phyloP scores from a whole-genome alignment of 2,888 invertebrate genomes.

The Aproaerema taeniolella region DNA sequence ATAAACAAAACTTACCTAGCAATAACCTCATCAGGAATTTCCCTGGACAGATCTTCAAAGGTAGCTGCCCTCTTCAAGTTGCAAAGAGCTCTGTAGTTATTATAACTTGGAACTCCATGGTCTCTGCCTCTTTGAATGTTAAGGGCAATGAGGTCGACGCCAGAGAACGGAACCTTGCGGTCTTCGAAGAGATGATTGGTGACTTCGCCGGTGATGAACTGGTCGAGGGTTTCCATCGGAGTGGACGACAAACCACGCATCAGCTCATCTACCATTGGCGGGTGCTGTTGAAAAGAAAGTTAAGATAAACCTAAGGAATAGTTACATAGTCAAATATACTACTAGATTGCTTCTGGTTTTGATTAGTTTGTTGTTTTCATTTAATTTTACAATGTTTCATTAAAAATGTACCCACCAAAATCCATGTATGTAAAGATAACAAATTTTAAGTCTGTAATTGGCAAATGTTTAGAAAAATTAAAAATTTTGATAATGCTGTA shows the following conservation, averaged over 20 bases:
- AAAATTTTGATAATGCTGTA: no score
- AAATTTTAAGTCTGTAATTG: no score
- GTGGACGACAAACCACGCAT: constrained; percentile 90
- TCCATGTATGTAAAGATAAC: no score
- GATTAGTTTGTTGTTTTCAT: no score
- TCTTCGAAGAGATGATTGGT: constrained; percentile 97
- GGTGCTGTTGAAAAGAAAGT: constrained; percentile 54
- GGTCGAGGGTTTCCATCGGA: constrained; percentile 95
- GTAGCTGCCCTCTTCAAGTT: constrained; percentile 89
- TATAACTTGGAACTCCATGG: constrained; percentile 92
- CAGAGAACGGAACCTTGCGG: constrained; percentile 91
- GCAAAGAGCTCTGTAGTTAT: constrained; percentile 93
- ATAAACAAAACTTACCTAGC: constrained; percentile 71
- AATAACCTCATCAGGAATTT: constrained; percentile 91
- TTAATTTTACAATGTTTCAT: no score
- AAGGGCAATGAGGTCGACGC: constrained; percentile 93
- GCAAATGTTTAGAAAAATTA: no score
- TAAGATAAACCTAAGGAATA: no score
- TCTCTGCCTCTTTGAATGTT: constrained; percentile 93
- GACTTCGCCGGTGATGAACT: constrained; percentile 95
- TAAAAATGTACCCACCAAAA: no score
- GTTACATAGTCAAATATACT: no score
- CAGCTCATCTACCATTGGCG: constrained; percentile 90
- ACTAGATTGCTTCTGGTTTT: no score
- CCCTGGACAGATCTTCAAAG: constrained; percentile 92